phyloP scores from a whole-genome alignment of 1,140 invertebrate genomes.

The Anastrepha obliqua region DNA sequence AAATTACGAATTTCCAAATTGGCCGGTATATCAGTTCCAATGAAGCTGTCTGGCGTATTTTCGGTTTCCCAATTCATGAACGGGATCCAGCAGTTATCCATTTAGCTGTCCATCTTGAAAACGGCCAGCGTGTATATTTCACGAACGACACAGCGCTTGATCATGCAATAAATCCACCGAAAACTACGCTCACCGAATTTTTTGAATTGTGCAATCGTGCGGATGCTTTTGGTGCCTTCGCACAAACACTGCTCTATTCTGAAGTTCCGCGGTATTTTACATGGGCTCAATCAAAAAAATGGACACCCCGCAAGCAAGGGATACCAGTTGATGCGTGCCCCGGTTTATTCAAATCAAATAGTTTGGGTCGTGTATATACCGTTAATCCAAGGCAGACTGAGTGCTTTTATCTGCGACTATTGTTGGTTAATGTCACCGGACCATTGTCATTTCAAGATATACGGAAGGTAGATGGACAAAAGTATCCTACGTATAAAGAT shows the following conservation, averaged over 20 bases:
- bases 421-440: conserved; percentile 37
- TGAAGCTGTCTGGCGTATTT: conserved; percentile 74
- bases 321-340: neutral
- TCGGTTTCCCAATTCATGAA: conserved; percentile 66
- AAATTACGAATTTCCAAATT: conserved; percentile 67
- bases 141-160: conserved; percentile 64
- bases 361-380: neutral
- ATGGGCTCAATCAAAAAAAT: conserved; percentile 71
- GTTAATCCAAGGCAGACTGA: neutral
- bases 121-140: conserved; percentile 72
- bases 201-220: conserved; percentile 70
- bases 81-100: conserved; percentile 70
- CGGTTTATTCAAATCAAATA: conserved; percentile 6
- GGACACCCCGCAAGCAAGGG: conserved; percentile 19
- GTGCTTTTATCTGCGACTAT: conserved; percentile 8
- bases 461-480: conserved; percentile 58
- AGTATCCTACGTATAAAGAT: conserved; percentile 64
- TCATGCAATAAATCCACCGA: conserved; percentile 62
- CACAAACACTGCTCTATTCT: conserved; percentile 73
- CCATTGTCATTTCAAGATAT: conserved; percentile 45
- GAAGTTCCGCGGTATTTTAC: conserved; percentile 74
- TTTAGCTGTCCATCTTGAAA: conserved; percentile 73
- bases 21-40: conserved; percentile 73
- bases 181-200: conserved; percentile 72
- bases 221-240: conserved; percentile 73